phyloP scores from a whole-genome alignment of 2,797 vertebrate species.

The Discoglossus pictus region DNA sequence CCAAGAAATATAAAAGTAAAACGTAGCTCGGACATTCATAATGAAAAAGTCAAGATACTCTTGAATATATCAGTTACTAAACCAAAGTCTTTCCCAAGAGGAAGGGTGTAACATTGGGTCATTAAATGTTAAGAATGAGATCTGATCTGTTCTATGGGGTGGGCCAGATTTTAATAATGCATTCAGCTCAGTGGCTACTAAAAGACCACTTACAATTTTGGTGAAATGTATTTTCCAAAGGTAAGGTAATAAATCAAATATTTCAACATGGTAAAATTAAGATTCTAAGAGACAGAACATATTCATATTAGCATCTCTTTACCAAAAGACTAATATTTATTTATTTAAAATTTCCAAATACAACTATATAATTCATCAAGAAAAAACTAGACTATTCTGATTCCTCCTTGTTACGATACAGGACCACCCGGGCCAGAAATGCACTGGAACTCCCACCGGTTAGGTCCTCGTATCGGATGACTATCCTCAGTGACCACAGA shows the following conservation, averaged over 20 bases:
- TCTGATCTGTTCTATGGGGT: conserved; percentile 6
- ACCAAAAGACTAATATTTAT: not conserved
- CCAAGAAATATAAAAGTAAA: not conserved
- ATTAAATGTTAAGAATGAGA: conserved; percentile 31
- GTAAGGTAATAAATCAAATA: not conserved
- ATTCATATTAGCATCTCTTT: conserved; percentile 2
- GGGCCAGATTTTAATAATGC: conserved; percentile 24
- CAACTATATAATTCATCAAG: too few species aligned
- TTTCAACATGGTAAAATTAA: not conserved
- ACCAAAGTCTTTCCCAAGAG: conserved; percentile 24
- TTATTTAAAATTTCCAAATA: not conserved
- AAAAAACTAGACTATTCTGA: too few species aligned
- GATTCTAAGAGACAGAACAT: not conserved
- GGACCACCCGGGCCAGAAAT: too few species aligned
- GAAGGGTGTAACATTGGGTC: conserved; percentile 33
- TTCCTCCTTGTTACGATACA: too few species aligned
- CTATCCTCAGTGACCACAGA: too few species aligned
- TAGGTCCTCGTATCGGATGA: too few species aligned
- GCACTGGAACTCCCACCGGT: too few species aligned
- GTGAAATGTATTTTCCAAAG: conserved; percentile 13
- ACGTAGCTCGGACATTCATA: not conserved
- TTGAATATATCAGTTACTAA: conserved; percentile 41
- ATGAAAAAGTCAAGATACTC: not conserved
- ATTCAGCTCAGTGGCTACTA: conserved; percentile 9
- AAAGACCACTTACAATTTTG: conserved; percentile 8